A percentile compares a stretch with the other conserved stretches of the same genome.
Evolutionary conservation across 2,797 vertebrate genomes (phyloP).

Genomic region (Carcharodon carcharias): DNA sequence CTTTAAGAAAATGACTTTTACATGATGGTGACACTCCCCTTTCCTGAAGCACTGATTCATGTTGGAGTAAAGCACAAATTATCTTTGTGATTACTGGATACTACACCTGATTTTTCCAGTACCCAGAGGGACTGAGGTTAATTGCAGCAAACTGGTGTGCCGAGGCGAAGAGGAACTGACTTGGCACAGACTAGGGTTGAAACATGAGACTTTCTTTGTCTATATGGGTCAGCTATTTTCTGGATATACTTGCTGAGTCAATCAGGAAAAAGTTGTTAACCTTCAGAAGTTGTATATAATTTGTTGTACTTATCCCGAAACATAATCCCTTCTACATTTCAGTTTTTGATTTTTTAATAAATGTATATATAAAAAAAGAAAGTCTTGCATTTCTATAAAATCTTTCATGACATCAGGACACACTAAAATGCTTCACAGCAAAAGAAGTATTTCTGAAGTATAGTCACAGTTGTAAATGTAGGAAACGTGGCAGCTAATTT

Average conservation of each 20-base stretch:
- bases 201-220: neutral
- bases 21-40: too few species aligned
- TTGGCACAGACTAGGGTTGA: neutral
- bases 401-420: too few species aligned
- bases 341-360: neutral
- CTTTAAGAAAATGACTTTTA: too few species aligned
- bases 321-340: neutral
- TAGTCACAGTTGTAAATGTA: too few species aligned
- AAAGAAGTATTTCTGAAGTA: too few species aligned
- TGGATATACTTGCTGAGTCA: neutral
- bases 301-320: neutral
- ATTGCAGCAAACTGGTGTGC: neutral
- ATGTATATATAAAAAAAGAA: too few species aligned
- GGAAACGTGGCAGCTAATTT: too few species aligned
- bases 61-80: neutral
- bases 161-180: neutral
- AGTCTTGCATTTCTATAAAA: too few species aligned
- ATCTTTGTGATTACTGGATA: neutral
- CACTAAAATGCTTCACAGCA: too few species aligned
- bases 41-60: neutral
- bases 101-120: too few species aligned
- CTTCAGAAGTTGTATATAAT: neutral
- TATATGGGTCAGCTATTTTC: neutral
- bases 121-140: neutral
- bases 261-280: neutral